phyloP scores from a whole-genome alignment of 1,140 invertebrate genomes.

The Himalopsyche phryganea region DNA sequence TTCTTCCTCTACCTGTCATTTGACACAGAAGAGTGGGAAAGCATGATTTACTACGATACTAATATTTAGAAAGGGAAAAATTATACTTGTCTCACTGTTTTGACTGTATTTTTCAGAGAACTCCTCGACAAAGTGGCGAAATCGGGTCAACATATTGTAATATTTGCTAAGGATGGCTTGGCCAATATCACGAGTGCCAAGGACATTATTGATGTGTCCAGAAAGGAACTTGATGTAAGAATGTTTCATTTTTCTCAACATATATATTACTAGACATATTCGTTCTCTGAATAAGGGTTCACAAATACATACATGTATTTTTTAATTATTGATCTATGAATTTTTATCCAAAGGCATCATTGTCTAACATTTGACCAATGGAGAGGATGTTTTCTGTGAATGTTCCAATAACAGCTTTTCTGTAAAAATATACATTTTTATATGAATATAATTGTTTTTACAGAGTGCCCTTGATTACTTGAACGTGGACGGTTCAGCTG shows the following conservation, averaged over 20 bases:
- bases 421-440: too few species aligned
- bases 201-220: constrained; percentile 34
- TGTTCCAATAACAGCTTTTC: too few species aligned
- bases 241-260: not conserved
- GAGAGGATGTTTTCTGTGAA: too few species aligned
- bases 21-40: too few species aligned
- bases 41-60: too few species aligned
- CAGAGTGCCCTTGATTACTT: constrained; percentile 71
- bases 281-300: not conserved
- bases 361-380: too few species aligned
- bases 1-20: too few species aligned
- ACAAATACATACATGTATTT: not conserved
- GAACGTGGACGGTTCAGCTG: constrained; percentile 73
- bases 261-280: not conserved
- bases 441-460: constrained; percentile 33
- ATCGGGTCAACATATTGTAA: constrained; percentile 4
- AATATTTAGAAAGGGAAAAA: too few species aligned
- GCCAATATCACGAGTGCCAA: constrained; percentile 21
- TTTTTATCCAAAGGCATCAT: too few species aligned
- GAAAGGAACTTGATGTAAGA: constrained; percentile 32
- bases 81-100: too few species aligned
- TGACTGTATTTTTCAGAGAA: constrained; percentile 26
- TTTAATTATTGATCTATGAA: not conserved
- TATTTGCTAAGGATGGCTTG: constrained; percentile 9
- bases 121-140: constrained; percentile 41